These are phyloP conservation scores for Muscicapa comitata DNA, from an alignment of 2,797 vertebrate genomes.

Conservation along the genomic window DNA sequence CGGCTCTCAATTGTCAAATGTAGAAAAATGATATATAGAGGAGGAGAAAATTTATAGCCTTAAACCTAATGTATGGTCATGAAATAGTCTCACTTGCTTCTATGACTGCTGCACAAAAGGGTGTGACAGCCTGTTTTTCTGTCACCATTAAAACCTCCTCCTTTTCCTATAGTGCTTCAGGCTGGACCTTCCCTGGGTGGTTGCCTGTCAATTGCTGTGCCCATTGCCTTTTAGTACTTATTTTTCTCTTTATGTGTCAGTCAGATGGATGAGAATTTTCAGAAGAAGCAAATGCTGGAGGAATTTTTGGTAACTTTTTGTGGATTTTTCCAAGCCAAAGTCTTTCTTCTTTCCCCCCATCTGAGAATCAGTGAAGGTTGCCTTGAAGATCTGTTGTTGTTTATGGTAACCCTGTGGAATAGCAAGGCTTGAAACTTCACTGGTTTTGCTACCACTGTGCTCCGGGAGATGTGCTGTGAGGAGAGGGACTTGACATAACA, in stretches of 20 bases:
- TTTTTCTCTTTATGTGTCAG: neutral
- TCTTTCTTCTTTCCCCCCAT: neutral
- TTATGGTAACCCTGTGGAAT: slow-evolving; percentile 2
- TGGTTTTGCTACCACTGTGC: neutral
- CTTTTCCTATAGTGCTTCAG: neutral
- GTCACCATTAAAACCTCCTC: neutral
- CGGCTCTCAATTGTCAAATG: neutral
- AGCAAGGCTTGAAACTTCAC: neutral
- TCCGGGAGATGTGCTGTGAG: neutral
- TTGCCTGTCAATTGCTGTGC: neutral
- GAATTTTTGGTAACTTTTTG: neutral
- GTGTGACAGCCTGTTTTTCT: neutral
- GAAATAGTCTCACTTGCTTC: neutral
- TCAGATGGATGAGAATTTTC: neutral
- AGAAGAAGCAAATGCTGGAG: neutral
- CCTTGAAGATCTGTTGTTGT: neutral
- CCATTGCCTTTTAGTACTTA: neutral
- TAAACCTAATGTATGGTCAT: neutral
- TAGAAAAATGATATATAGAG: neutral
- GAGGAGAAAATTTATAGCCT: neutral
- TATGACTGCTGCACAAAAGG: neutral
- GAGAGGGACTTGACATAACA: slow-evolving; percentile 30
- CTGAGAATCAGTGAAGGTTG: neutral
- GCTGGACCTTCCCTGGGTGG: neutral
- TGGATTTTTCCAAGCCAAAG: neutral